These are phyloP conservation scores for Eubasilissa splendida DNA, from an alignment of 2,888 invertebrate genomes.

Conservation along the genomic window DNA sequence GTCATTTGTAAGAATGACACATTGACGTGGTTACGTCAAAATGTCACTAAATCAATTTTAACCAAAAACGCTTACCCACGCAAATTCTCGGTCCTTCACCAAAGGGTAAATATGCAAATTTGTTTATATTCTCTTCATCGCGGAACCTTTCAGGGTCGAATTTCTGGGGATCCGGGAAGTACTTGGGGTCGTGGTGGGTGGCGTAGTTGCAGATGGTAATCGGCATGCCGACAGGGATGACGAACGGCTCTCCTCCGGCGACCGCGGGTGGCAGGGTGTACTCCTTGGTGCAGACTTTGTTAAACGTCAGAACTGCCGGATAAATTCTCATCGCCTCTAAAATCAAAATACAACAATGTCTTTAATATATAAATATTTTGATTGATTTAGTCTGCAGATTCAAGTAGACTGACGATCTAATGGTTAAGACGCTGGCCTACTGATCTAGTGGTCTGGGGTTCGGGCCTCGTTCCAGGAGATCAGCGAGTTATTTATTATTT, in stretches of 20 bases:
- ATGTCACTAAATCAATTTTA: too few relatives aligned
- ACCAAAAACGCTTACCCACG: slow-evolving; percentile 61
- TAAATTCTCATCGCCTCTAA: slow-evolving; percentile 47
- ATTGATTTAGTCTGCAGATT: too few relatives aligned
- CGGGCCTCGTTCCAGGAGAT: too few relatives aligned
- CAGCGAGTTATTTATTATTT: too few relatives aligned
- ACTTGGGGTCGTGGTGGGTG: slow-evolving; percentile 68
- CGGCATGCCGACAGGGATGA: slow-evolving; percentile 53
- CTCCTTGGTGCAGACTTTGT: slow-evolving; percentile 44
- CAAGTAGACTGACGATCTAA: too few relatives aligned
- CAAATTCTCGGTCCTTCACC: slow-evolving; percentile 66
- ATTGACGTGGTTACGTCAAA: too few relatives aligned
- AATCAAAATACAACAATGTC: background rate
- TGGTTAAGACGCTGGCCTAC: too few relatives aligned
- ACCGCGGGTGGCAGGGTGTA: slow-evolving; percentile 38
- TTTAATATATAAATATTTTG: too few relatives aligned
- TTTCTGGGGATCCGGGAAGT: slow-evolving; percentile 68
- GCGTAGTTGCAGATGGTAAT: slow-evolving; percentile 64
- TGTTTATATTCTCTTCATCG: slow-evolving; percentile 61
- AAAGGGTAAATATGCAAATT: slow-evolving; percentile 64
- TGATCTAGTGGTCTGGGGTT: too few relatives aligned
- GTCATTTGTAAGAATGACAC: too few relatives aligned
- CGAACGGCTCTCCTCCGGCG: slow-evolving; percentile 39
- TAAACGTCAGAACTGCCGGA: slow-evolving; percentile 40
- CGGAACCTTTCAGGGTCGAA: slow-evolving; percentile 72